phyloP scores from a whole-genome alignment of 2,797 vertebrate genomes.

The Thamnophis elegans region DNA sequence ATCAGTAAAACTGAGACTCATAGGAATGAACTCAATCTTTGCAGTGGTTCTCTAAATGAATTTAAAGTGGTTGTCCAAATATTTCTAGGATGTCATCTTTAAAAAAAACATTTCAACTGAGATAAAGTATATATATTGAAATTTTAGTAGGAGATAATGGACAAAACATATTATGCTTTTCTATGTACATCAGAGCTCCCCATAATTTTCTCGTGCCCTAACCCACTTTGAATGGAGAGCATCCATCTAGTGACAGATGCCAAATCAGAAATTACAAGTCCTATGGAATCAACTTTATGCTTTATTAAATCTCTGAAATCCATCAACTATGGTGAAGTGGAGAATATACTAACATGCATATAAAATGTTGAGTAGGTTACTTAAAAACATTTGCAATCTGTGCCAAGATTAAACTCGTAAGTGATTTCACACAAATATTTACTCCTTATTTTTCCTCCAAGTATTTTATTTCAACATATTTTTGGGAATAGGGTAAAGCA shows the following conservation, averaged over 20 bases:
- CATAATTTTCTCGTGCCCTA: neutral
- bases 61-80: neutral
- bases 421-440: neutral
- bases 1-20: conserved; percentile 21
- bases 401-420: neutral
- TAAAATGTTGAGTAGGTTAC: neutral
- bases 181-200: neutral
- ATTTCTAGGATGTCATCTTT: conserved; percentile 4
- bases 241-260: neutral
- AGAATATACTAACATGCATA: neutral
- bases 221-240: neutral
- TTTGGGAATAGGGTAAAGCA: neutral
- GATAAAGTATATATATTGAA: neutral
- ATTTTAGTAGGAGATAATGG: neutral
- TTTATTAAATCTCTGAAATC: neutral
- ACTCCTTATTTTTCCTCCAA: neutral
- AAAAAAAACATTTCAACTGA: neutral
- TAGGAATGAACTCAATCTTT: conserved; percentile 18
- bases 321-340: neutral
- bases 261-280: neutral
- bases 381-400: neutral
- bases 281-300: neutral
- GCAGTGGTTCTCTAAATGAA: neutral
- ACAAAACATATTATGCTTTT: neutral
- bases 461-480: neutral